Evolutionary conservation across 2,888 invertebrate genomes (phyloP), one percentile per base, ranked within the genome.

Genomic region (Heliconius ismenius): DNA sequence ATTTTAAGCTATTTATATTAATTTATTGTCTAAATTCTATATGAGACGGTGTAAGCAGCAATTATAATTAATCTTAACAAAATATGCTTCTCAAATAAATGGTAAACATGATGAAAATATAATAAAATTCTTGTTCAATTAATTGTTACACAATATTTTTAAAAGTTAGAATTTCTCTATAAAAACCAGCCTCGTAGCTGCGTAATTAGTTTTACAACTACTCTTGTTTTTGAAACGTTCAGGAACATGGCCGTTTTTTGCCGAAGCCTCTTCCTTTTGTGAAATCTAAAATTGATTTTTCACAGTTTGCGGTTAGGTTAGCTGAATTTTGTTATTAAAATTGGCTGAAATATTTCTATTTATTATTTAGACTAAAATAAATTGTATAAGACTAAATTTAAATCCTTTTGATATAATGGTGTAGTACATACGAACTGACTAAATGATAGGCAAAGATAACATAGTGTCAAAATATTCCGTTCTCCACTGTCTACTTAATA

Each of bases 141-240:
- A n/a, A n/a, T 9, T 58, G n/a, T 58, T n/a, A 58, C 63, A 11
- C 7, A 26, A 63, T 63, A 15, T 63, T 28, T 63, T 15, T 18
- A 28, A 18, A 28, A 26, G 26, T 63, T 63, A 32, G 21, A 64
- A 28, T 49, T 49, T 49, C 49, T 18, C 18, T 49, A 32, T n/a
- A 58, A 58, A 54, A 58, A 58, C n/a, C n/a, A 9, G 24, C 39
- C 39, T 39, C 39, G 67, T 43, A 24, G 67, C 65, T 36, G 6
- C 24, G 67, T 24, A 67, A 67, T 67, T 67, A 67, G 67, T 67
- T 67, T 67, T 67, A 39, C n/a, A 43, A 67, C 67, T 64, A 11
- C 36, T 15, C 67, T 15, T n/a, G 39, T n/a, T 21, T 39, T 24
- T 39, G 67, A 67, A 24, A 39, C 39, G 67, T 67, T 67, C 39